A percentile compares a stretch with the other conserved stretches of the same genome.
phyloP scores from a whole-genome alignment of 30 jellyfish, hydroid and myxozoan genomes.

The Aurelia aurita complex sp. Pacific region DNA sequence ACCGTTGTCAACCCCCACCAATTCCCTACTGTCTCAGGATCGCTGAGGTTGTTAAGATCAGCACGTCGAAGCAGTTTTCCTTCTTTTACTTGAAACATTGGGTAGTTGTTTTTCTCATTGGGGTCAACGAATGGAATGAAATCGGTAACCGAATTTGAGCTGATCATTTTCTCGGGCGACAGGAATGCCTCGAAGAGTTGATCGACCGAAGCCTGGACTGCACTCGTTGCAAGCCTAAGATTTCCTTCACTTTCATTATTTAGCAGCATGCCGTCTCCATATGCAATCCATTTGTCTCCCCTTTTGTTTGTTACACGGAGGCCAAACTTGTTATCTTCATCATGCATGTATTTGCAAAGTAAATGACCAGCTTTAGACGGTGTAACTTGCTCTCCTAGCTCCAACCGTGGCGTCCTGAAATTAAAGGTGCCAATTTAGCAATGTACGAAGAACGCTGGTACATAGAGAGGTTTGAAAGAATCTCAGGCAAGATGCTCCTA shows the following conservation, averaged over 20 bases:
- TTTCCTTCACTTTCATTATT: slow-evolving; percentile 11
- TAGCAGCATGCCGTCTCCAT: slow-evolving; percentile 27
- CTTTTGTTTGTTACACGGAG: slow-evolving; percentile 12
- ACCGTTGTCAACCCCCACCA: no score
- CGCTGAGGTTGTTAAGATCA: slow-evolving; percentile 9
- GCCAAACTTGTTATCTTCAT: slow-evolving; percentile 27
- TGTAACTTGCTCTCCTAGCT: background rate
- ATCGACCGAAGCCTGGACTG: slow-evolving; percentile 21
- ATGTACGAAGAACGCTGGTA: no score
- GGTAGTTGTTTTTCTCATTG: background rate
- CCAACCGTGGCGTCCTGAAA: slow-evolving; percentile 22
- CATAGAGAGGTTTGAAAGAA: no score
- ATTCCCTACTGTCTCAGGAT: background rate
- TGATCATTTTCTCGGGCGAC: background rate
- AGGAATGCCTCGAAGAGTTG: slow-evolving; percentile 24
- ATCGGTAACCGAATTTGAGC: slow-evolving; percentile 7
- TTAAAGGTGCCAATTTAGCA: background rate
- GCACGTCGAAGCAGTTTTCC: slow-evolving; percentile 12
- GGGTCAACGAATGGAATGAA: slow-evolving; percentile 10
- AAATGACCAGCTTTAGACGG: background rate
- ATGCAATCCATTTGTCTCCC: slow-evolving; percentile 28
- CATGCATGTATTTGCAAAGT: slow-evolving; percentile 16
- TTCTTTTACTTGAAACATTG: slow-evolving; percentile 9
- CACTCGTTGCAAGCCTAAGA: background rate
- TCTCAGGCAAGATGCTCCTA: no score